Conservation (phyloP, 1,140 invertebrate species). For the Camponotus floridanus region DNA sequence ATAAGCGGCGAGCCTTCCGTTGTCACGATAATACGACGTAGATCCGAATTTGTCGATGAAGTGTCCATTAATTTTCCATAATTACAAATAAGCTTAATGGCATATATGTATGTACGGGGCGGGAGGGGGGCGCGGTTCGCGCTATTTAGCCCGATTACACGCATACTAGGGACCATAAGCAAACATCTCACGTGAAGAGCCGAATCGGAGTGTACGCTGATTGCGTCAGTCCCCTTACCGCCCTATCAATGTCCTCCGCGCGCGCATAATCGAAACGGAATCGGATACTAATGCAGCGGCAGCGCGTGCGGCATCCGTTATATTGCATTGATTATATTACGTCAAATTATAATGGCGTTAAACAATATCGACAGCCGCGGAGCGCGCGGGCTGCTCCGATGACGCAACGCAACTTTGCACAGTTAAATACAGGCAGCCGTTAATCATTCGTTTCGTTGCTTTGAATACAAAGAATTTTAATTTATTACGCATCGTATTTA, state of each 20-base stretch:
- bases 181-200: slow-evolving; percentile 58
- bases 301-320: background rate
- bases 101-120: background rate
- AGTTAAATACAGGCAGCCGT: slow-evolving; percentile 1
- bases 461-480: slow-evolving; percentile 1
- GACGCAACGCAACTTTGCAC: background rate
- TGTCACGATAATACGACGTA: slow-evolving; percentile 7
- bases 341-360: slow-evolving; percentile 33
- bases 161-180: slow-evolving; percentile 27
- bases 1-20: background rate
- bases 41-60: slow-evolving; percentile 44
- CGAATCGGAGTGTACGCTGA: slow-evolving; percentile 47
- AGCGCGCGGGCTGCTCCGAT: background rate
- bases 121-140: background rate
- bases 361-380: slow-evolving; percentile 26
- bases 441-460: too few relatives aligned
- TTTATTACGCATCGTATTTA: background rate
- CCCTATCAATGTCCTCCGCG: slow-evolving; percentile 3
- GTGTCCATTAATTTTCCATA: slow-evolving; percentile 54
- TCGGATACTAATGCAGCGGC: slow-evolving; percentile 32
- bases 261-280: slow-evolving; percentile 4
- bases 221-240: slow-evolving; percentile 32
- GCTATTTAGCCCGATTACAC: slow-evolving; percentile 54
- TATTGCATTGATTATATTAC: slow-evolving; percentile 37
- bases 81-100: slow-evolving; percentile 55